Evolutionary conservation across 2,113 vertebrate genomes (phyloP).

Genomic region (Strix uralensis): DNA sequence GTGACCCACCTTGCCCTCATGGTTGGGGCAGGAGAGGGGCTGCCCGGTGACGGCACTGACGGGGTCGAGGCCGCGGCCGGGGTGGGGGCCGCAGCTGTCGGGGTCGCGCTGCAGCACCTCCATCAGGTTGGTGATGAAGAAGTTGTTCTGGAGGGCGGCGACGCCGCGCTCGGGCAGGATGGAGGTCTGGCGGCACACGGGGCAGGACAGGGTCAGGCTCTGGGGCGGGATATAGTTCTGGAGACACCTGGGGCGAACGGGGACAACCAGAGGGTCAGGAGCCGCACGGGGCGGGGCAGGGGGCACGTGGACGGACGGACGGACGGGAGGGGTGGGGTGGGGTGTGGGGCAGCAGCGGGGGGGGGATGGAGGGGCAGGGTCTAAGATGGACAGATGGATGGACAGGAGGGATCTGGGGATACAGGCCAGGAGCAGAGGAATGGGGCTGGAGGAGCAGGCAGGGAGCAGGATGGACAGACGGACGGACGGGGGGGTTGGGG

Average conservation of each 20-base stretch:
- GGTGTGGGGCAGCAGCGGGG: not conserved
- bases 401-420: not conserved
- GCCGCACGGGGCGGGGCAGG: not conserved
- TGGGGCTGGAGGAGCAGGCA: no score
- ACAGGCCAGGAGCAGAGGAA: no score
- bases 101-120: constrained; percentile 89
- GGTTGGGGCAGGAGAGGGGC: constrained; percentile 92
- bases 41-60: constrained; percentile 83
- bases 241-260: not conserved
- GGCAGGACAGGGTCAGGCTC: constrained; percentile 32
- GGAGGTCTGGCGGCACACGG: constrained; percentile 81
- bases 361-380: not conserved
- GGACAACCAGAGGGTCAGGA: not conserved
- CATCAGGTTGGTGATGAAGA: constrained; percentile 98
- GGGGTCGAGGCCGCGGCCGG: constrained; percentile 76
- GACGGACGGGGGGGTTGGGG: not conserved
- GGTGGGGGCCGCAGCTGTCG: constrained; percentile 76
- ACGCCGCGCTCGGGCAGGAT: constrained; percentile 93
- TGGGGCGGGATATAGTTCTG: constrained; percentile 27
- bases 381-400: not conserved
- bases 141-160: constrained; percentile 92
- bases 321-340: not conserved
- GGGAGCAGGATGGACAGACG: not conserved
- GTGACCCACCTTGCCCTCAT: constrained; percentile 86
- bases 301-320: not conserved